A percentile compares a stretch with the other conserved stretches of the same genome.
These are phyloP conservation scores for Lithophane semibrunnea DNA, from an alignment of 2,888 invertebrate genomes.

Conservation along the genomic window DNA sequence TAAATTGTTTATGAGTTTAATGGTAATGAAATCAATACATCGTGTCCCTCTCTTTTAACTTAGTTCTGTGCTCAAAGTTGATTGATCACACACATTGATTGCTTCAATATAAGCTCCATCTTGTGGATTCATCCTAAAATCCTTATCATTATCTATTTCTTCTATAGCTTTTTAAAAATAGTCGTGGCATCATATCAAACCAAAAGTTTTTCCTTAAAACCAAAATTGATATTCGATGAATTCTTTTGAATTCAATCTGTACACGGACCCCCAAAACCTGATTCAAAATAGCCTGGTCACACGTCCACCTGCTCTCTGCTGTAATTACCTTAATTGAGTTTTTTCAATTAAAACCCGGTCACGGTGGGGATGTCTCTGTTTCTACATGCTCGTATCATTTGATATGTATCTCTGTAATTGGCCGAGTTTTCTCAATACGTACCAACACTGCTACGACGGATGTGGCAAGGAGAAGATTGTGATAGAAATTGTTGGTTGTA, in stretches of 20 bases:
- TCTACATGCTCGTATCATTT: slow-evolving; percentile 61
- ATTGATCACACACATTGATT: no score
- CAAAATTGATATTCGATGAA: neutral
- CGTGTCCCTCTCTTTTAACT: no score
- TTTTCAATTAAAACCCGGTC: slow-evolving; percentile 73
- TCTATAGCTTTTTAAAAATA: neutral
- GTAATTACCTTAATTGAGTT: slow-evolving; percentile 79
- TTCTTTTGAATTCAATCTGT: neutral
- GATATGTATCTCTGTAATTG: slow-evolving; percentile 80
- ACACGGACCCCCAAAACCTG: slow-evolving; percentile 56
- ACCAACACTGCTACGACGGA: slow-evolving; percentile 52
- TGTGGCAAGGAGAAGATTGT: slow-evolving; percentile 40
- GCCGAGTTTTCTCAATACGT: slow-evolving; percentile 69
- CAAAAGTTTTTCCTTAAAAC: neutral
- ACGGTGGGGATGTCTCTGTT: slow-evolving; percentile 75
- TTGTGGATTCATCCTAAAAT: no score
- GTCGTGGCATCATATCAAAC: neutral
- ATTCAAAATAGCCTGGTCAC: slow-evolving; percentile 67
- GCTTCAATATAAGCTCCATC: no score
- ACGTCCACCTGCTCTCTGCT: slow-evolving; percentile 73
- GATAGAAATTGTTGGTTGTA: slow-evolving; percentile 36
- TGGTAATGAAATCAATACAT: neutral
- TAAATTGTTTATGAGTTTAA: no score
- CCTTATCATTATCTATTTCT: no score
- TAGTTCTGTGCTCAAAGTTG: no score